Evolutionary conservation across 2,888 invertebrate species (phyloP), one percentile per base, ranked within the genome.

Genomic region (Chymomyza procnemis): DNA sequence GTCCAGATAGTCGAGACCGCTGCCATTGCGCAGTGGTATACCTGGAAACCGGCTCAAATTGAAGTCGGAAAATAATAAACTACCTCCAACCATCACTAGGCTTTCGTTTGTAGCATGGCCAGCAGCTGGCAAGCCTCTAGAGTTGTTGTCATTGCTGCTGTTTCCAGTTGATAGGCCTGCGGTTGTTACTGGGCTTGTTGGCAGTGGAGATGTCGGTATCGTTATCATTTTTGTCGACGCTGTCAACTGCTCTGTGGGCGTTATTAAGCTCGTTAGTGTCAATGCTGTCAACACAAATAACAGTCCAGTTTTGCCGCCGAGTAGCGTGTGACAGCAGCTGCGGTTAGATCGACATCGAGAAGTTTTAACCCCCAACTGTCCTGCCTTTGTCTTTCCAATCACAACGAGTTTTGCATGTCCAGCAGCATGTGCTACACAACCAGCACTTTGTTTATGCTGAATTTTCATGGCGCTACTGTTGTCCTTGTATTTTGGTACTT

Each of bases 201-300:
- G 18, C 48, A 26, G 2, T 64, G 64, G 34, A 41, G 12, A 8
- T 41, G 58, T 6, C 67, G 46, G 26, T 57, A 41, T 62, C 16
- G 54, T 65, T 14, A 64, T 66, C 71, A 67, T 76, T 56, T 66
- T 64, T 59, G 64, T 61, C 64, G 64, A 26, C 47, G 57, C n/a
- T 50, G 71, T 61, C 71, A 85, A 71, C 76, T 72, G 80, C 69
- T 88, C 75, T 74, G 78, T 79, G 78, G 73, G 74, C 78, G 88
- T 85, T 80, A 88, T 77, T 88, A 87, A 85, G 87, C 88, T 88
- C 80, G 84, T 88, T 85, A 88, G 78, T 78, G 87, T 79, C 84
- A 66, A 71, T 64, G 78, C 80, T 76, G 76, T 85, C 87, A 83
- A 78, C 73, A 71, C 71, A 74, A 85, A 83, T 83, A 87, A 79